These are phyloP conservation scores for Dynastes grantii DNA, from an alignment of 2,888 invertebrate species.

Conservation along the genomic window DNA sequence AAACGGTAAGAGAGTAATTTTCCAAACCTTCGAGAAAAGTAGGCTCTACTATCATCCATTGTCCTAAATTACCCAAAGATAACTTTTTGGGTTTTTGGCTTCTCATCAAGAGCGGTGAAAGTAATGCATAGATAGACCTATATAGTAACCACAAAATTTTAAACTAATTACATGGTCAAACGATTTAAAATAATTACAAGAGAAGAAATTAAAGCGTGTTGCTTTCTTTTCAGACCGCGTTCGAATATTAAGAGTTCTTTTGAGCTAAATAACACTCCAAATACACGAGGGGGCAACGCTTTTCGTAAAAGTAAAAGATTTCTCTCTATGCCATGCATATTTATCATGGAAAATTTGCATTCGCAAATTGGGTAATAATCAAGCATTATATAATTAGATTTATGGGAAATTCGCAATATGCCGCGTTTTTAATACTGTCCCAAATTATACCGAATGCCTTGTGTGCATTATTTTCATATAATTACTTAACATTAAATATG, in stretches of 20 bases:
- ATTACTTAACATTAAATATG: not conserved
- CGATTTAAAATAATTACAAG: slow-evolving; percentile 3
- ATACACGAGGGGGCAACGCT: too few species aligned
- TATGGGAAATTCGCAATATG: slow-evolving; percentile 3
- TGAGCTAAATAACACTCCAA: not conserved
- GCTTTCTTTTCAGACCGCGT: slow-evolving; percentile 1
- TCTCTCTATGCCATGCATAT: not conserved
- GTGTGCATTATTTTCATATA: not conserved
- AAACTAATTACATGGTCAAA: slow-evolving; percentile 13
- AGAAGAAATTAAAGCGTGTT: not conserved
- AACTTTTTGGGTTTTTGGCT: too few species aligned
- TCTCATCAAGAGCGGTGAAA: too few species aligned
- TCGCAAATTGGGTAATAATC: not conserved
- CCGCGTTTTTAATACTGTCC: not conserved
- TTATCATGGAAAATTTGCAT: too few species aligned
- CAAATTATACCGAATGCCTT: not conserved
- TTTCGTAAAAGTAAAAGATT: not conserved
- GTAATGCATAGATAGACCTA: not conserved
- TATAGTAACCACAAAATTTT: not conserved
- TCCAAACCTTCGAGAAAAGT: not conserved
- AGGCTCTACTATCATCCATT: not conserved
- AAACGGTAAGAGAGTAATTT: not conserved
- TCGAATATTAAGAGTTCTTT: slow-evolving; percentile 5
- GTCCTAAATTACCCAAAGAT: slow-evolving; percentile 8
- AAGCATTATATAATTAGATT: slow-evolving; percentile 2